Evolutionary conservation across 1,140 invertebrate species (phyloP), one percentile per base, ranked within the genome.

Genomic region (Hyles vespertilio): DNA sequence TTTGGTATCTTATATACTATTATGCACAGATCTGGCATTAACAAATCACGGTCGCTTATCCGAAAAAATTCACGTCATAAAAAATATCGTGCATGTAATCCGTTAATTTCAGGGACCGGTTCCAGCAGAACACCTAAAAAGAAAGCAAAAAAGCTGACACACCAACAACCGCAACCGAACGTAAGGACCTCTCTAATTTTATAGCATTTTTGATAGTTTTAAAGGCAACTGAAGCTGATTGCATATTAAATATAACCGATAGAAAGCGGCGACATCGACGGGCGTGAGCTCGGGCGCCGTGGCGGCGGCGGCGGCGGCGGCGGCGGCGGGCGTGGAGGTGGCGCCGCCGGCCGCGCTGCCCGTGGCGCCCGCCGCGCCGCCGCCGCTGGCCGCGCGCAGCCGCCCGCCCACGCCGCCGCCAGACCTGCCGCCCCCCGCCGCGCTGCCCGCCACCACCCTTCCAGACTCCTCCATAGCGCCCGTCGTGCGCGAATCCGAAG

Each of bases 81-180:
- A 40, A 40, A 40, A 8, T 40, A 40, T 40, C 36, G 36, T 40
- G 36, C 36, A 40, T 40, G 36, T 40, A 40, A 40, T 40, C 36
- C 36, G 36, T 51, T 55, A 51, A 58, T 79, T 82, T 49, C 80
- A 86, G 84, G 83, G 51, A 69, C 79, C 33, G 82, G 74, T 12
- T 65, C 74, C 10, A 77, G 77, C 49, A 85, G 87, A 70, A 81
- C 81, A 32, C 71, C 76, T 5, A 90, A 88, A 76, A 90, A 90
- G 70, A 90, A 90, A 70, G 51, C 74, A 12, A 90, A 89, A 74
- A 90, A 90, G 63, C 74, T 74, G 57, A 49, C 58, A 9, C 77
- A 83, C 44, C 76, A 74, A 47, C 74, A 74, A 3, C 67, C 74
- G 43, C 73, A 74, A 46, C 74, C 76, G 72, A 73, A 56, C 50